These are phyloP conservation scores for Leucoma salicis DNA, from an alignment of 2,888 invertebrate species.

Conservation along the genomic window DNA sequence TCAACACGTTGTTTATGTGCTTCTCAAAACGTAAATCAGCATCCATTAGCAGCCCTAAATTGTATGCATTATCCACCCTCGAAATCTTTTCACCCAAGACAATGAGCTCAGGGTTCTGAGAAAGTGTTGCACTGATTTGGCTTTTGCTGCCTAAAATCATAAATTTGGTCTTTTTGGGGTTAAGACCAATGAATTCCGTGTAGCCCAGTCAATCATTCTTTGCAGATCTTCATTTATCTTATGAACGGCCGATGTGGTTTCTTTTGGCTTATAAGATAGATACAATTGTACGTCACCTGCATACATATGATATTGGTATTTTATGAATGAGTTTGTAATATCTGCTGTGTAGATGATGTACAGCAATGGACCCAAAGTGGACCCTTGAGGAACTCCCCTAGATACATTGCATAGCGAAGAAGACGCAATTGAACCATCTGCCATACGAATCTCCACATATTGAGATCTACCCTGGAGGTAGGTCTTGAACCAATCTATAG, in stretches of 20 bases:
- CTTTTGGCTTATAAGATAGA: background rate
- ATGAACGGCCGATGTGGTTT: background rate
- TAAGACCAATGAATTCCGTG: background rate
- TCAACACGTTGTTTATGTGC: background rate
- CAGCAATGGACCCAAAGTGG: background rate
- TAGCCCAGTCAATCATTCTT: background rate
- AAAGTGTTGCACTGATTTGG: background rate
- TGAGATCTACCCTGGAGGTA: slow-evolving; percentile 6
- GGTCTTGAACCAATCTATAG: slow-evolving; percentile 20
- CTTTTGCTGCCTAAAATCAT: background rate
- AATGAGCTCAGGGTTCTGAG: background rate
- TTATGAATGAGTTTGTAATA: background rate
- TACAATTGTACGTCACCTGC: background rate
- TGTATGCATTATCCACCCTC: background rate
- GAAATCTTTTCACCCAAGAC: background rate
- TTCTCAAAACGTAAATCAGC: background rate
- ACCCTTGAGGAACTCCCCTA: background rate
- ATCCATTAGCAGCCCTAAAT: background rate
- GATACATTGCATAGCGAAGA: background rate
- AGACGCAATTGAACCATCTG: slow-evolving; percentile 1
- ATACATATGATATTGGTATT: background rate
- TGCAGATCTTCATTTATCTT: background rate
- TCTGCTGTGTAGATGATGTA: background rate
- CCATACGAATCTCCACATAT: slow-evolving; percentile 4
- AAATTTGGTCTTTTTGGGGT: background rate